Base-by-base conservation (phyloP, 23 tunicate species). In the Oikopleura dioica region DNA sequence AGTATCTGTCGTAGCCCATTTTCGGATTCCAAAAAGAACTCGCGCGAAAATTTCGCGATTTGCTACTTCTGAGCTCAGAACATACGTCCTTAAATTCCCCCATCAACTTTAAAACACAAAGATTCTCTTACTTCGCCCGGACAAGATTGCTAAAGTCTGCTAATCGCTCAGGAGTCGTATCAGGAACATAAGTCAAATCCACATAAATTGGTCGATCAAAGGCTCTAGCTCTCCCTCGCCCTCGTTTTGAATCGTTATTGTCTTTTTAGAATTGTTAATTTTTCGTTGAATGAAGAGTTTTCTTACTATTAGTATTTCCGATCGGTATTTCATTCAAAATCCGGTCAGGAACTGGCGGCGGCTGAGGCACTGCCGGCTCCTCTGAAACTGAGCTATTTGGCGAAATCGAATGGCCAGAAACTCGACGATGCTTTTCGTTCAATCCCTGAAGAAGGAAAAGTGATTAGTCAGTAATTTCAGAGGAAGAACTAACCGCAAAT, bases 351-450 rank as follows among this genome's bases (percentile, higher is more conserved):
- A n/a, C n/a, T n/a, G n/a, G n/a, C n/a, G n/a, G n/a, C n/a, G n/a
- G n/a, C n/a, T n/a, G n/a, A n/a, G n/a, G n/a, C n/a, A n/a, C n/a
- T n/a, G n/a, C n/a, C n/a, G n/a, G n/a, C n/a, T 63, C 33, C 5
- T 63, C 72, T 12, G 30, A 12, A 21, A 12, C 72, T 2, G 72
- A 63, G 4, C 26, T 31, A 28, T 12, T 12, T 5, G 72, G 72
- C 72, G 72, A 63, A 23, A 63, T 63, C 72, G 72, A 63, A 63
- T 63, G 72, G 2, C 72, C 72, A 2, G 72, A 63, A 63, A 63
- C 33, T 28, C 72, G 72, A 2, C 72, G 72, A 63, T 63, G 16
- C 26, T 63, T 63, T 28, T 63, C 72, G 33, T 63, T 63, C 33
- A 63, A 63, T 63, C 26, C 72, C 72, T 63, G 2, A 63, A 63